phyloP scores from a whole-genome alignment of 2,113 vertebrate species.

The Nibea coibor region DNA sequence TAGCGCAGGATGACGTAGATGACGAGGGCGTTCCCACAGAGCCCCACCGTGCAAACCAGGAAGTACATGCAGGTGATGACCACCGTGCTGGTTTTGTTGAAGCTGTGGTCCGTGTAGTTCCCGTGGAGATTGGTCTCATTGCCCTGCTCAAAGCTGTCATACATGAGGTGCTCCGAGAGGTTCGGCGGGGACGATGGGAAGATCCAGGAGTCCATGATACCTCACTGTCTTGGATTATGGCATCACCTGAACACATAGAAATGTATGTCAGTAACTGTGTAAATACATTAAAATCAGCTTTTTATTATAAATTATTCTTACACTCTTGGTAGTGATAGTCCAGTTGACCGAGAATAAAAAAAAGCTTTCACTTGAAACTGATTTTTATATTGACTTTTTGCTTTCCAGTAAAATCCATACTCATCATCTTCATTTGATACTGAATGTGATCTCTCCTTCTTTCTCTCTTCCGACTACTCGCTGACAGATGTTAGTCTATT shows the following conservation, averaged over 20 bases:
- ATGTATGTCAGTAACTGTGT: conserved; percentile 15
- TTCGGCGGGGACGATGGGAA: conserved; percentile 81
- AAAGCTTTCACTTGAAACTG: neutral
- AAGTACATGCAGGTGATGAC: conserved; percentile 96
- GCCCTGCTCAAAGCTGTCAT: conserved; percentile 80
- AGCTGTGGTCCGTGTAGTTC: conserved; percentile 84
- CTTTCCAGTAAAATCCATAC: neutral
- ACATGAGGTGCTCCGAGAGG: conserved; percentile 81
- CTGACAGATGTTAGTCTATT: neutral
- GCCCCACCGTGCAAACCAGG: conserved; percentile 91
- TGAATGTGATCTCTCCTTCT: neutral
- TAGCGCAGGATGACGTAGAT: conserved; percentile 98
- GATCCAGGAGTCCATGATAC: conserved; percentile 80
- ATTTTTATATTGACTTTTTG: conserved; percentile 14
- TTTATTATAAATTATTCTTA: neutral
- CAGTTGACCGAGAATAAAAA: neutral
- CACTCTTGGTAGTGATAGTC: neutral
- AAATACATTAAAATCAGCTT: neutral
- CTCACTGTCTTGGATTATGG: conserved; percentile 41
- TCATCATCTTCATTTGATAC: conserved; percentile 14
- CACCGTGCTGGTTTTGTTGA: conserved; percentile 89
- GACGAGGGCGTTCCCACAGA: conserved; percentile 94
- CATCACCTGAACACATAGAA: conserved; percentile 66
- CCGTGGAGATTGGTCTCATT: conserved; percentile 79
- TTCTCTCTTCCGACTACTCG: neutral